phyloP scores from a whole-genome alignment of 2,888 invertebrate genomes.

The Trichogramma dendrolimi region DNA sequence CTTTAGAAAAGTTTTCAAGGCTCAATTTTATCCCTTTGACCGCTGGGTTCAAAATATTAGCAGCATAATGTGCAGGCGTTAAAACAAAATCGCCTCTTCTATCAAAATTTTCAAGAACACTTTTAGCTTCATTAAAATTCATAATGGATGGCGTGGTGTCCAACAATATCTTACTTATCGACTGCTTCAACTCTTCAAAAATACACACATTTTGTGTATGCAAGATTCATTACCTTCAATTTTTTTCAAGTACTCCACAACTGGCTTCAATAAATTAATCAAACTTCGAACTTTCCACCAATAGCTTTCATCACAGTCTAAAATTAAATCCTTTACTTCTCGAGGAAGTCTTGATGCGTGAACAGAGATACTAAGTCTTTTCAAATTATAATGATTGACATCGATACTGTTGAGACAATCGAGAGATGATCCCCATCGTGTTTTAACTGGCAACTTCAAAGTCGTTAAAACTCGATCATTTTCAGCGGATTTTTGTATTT shows the following conservation, averaged over 20 bases:
- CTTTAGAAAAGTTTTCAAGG: neutral
- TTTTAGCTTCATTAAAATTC: neutral
- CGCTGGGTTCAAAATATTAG: neutral
- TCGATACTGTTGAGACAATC: slow-evolving; percentile 27
- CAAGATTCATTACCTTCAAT: slow-evolving; percentile 23
- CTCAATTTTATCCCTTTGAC: neutral
- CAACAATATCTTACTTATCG: slow-evolving; percentile 17
- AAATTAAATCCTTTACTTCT: slow-evolving; percentile 9
- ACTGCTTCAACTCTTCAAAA: slow-evolving; percentile 22
- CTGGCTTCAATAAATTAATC: slow-evolving; percentile 16
- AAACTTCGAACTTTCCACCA: slow-evolving; percentile 8
- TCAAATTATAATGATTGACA: slow-evolving; percentile 27
- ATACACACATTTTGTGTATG: slow-evolving; percentile 19
- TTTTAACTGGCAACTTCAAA: slow-evolving; percentile 29
- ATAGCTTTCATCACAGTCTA: slow-evolving; percentile 21
- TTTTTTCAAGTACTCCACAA: slow-evolving; percentile 20
- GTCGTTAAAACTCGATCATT: slow-evolving; percentile 9
- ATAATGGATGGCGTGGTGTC: slow-evolving; percentile 2
- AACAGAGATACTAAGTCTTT: slow-evolving; percentile 25
- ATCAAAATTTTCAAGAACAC: neutral
- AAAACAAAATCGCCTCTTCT: neutral
- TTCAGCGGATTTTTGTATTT: slow-evolving; percentile 24
- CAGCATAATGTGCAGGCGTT: neutral
- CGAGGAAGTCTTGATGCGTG: slow-evolving; percentile 4
- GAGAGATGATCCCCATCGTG: slow-evolving; percentile 27